These are phyloP conservation scores for Ophiothrix spiculata DNA, from an alignment of 35 echinoderm and acorn worm genomes.

Conservation along the genomic window DNA sequence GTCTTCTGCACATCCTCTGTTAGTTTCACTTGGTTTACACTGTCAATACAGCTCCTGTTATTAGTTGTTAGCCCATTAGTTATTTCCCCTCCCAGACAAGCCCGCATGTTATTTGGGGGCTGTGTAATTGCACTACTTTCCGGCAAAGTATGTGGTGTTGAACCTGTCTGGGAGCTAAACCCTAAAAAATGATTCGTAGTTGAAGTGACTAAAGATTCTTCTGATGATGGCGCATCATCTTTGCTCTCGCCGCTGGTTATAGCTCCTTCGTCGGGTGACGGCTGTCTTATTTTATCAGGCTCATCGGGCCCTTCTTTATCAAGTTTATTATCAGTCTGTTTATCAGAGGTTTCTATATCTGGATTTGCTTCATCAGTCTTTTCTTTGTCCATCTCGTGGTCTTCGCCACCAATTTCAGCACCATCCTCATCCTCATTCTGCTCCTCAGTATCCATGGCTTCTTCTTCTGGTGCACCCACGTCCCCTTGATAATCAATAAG, in stretches of 20 bases:
- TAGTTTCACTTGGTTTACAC: too few relatives aligned
- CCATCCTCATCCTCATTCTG: constrained; percentile 9
- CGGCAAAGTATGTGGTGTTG: not conserved
- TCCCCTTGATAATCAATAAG: constrained; percentile 19
- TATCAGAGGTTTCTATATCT: not conserved
- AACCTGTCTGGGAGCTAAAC: constrained; percentile 4
- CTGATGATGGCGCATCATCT: not conserved
- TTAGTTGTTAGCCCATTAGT: not conserved
- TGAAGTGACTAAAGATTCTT: not conserved
- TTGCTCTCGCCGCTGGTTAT: not conserved
- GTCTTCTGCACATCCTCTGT: not conserved
- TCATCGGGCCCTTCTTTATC: not conserved
- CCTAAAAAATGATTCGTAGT: constrained; percentile 7
- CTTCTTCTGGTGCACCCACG: constrained; percentile 5
- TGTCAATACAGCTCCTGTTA: not conserved
- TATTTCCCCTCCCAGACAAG: not conserved
- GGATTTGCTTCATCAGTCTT: not conserved
- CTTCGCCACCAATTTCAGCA: constrained; percentile 33
- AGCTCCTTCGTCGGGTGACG: not conserved
- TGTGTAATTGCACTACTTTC: not conserved
- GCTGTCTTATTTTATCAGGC: not conserved
- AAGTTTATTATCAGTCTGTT: not conserved
- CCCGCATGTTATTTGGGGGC: not conserved
- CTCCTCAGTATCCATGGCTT: not conserved
- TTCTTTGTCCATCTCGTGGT: not conserved